phyloP scores from a whole-genome alignment of 2,113 vertebrate species.

The Aptenodytes patagonicus region DNA sequence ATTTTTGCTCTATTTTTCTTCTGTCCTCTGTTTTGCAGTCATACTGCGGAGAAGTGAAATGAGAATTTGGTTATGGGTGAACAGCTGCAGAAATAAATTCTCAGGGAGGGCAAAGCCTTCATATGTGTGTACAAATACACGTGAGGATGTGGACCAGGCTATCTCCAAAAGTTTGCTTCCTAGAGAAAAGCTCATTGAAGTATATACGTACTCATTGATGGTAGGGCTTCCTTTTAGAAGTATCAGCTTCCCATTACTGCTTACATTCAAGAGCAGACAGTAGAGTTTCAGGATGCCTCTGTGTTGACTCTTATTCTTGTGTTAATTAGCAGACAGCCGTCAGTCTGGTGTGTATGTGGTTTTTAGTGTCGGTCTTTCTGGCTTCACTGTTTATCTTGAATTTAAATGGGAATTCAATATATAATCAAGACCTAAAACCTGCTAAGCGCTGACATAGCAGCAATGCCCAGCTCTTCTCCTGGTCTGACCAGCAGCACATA shows the following conservation, averaged over 20 bases:
- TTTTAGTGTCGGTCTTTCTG: not conserved
- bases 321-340: not conserved
- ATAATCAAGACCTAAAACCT: not conserved
- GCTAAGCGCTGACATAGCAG: not conserved
- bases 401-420: not conserved
- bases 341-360: not conserved
- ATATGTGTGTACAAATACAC: not conserved
- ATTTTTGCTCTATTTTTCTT: not conserved
- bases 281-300: not conserved
- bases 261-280: not conserved
- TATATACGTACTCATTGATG: not conserved
- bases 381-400: not conserved
- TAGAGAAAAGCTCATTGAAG: not conserved
- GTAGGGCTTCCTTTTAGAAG: not conserved
- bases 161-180: not conserved
- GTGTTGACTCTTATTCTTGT: not conserved
- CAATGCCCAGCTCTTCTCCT: not conserved
- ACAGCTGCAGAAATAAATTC: not conserved
- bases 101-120: not conserved
- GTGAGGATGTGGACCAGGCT: not conserved
- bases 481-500: not conserved
- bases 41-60: not conserved
- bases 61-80: not conserved
- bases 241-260: not conserved
- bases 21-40: not conserved